These are phyloP conservation scores for Oncorhynchus keta DNA, from an alignment of 2,113 vertebrate genomes.

Conservation along the genomic window DNA sequence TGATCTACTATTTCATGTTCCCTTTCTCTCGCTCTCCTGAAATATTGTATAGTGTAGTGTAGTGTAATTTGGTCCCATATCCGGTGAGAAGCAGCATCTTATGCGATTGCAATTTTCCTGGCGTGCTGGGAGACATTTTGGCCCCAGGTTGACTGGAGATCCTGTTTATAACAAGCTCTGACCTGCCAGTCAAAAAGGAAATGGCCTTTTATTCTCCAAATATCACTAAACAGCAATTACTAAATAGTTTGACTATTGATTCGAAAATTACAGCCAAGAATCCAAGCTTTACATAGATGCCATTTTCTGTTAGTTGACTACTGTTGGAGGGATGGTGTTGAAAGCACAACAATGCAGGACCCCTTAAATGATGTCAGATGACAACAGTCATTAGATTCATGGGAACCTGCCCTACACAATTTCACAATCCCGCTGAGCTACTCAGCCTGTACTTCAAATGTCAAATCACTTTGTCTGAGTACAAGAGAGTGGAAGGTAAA, in stretches of 20 bases:
- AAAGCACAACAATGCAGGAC: background rate
- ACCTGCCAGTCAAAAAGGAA: slow-evolving; percentile 5
- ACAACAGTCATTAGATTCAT: background rate
- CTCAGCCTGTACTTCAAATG: background rate
- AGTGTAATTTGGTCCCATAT: slow-evolving; percentile 18
- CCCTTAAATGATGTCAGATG: background rate
- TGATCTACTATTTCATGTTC: slow-evolving; percentile 2
- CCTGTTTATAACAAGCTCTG: slow-evolving; percentile 19
- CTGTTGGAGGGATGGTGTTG: background rate
- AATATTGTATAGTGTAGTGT: slow-evolving; percentile 5
- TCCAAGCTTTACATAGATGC: background rate
- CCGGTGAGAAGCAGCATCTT: background rate
- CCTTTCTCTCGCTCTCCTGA: slow-evolving; percentile 3
- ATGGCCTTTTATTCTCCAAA: background rate
- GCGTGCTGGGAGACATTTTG: slow-evolving; percentile 21
- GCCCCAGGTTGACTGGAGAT: slow-evolving; percentile 28
- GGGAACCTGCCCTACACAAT: background rate
- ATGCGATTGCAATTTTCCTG: slow-evolving; percentile 22
- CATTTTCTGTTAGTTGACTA: background rate
- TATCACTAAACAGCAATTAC: slow-evolving; percentile 5
- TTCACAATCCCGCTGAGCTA: slow-evolving; percentile 9
- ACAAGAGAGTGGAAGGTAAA: background rate
- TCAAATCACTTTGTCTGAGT: background rate
- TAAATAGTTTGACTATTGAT: slow-evolving; percentile 5
- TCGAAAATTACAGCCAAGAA: no score